phyloP scores from a whole-genome alignment of 1,140 invertebrate genomes.

The Dendrolimus punctatus region DNA sequence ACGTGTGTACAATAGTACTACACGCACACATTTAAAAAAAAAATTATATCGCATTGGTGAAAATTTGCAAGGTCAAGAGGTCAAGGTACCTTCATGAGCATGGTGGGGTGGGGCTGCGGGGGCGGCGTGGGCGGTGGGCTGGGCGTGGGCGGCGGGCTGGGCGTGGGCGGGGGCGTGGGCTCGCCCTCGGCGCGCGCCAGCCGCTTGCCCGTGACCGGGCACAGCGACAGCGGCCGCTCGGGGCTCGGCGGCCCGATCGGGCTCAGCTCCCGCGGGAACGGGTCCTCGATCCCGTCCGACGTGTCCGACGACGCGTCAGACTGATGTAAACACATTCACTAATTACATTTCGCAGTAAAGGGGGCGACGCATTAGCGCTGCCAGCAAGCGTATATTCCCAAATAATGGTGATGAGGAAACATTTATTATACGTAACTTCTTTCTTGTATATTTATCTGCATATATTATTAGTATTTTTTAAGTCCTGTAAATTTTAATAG shows the following conservation, averaged over 20 bases:
- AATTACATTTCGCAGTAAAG: neutral
- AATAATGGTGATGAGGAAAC: too few species aligned
- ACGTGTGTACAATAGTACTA: too few species aligned
- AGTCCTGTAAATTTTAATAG: too few species aligned
- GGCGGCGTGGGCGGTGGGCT: conserved; percentile 33
- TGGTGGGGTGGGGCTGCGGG: conserved; percentile 23
- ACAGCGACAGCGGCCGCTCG: conserved; percentile 77
- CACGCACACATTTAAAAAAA: too few species aligned
- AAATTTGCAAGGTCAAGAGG: neutral
- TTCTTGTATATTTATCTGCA: too few species aligned
- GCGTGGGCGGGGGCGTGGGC: conserved; percentile 71
- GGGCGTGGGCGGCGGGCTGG: conserved; percentile 40
- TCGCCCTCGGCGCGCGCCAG: conserved; percentile 79
- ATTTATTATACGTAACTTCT: too few species aligned
- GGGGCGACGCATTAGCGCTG: neutral
- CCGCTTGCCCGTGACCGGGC: conserved; percentile 78
- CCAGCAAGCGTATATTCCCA: too few species aligned
- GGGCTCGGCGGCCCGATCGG: conserved; percentile 77
- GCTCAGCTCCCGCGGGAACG: conserved; percentile 74
- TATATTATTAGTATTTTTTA: too few species aligned
- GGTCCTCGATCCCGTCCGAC: conserved; percentile 73
- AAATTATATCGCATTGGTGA: neutral
- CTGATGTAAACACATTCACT: conserved; percentile 12
- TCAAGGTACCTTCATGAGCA: conserved; percentile 60
- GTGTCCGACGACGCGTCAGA: conserved; percentile 69